Conservation (phyloP, 1,140 invertebrate genomes). For the Elymnias hypermnestra region DNA sequence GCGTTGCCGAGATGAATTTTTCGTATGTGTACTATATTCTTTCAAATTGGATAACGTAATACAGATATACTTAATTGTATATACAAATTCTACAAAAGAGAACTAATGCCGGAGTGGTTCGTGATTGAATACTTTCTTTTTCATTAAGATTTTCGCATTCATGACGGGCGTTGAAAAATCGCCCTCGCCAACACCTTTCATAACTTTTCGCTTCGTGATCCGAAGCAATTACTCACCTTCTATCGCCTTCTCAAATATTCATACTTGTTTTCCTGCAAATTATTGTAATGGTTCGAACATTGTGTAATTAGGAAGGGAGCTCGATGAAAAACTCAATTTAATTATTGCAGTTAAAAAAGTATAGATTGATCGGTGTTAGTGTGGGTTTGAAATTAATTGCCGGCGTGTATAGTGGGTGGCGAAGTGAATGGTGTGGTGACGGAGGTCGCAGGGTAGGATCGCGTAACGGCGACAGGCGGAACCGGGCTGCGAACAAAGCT, state of each 20-base stretch:
- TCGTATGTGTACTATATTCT: conserved; percentile 24
- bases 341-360: conserved; percentile 17
- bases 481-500: conserved; percentile 59
- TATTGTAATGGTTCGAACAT: conserved; percentile 66
- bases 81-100: neutral
- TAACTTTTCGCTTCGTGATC: conserved; percentile 75
- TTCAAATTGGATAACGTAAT: conserved; percentile 5
- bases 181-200: conserved; percentile 65
- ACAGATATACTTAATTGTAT: neutral
- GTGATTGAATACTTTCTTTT: conserved; percentile 64
- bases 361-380: conserved; percentile 25
- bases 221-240: conserved; percentile 70
- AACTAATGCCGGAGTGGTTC: conserved; percentile 4
- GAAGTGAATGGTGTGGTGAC: conserved; percentile 30
- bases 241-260: conserved; percentile 74
- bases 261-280: conserved; percentile 70
- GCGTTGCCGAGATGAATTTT: conserved; percentile 67
- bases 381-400: conserved; percentile 31
- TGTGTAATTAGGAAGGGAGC: conserved; percentile 45
- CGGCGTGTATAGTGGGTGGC: conserved; percentile 33
- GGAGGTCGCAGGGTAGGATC: conserved; percentile 40
- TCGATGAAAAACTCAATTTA: conserved; percentile 29
- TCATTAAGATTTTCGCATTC: conserved; percentile 67
- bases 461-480: conserved; percentile 56
- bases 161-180: conserved; percentile 59